Base-by-base conservation (phyloP, 2,113 vertebrate genomes). In the Centrocercus urophasianus region DNA sequence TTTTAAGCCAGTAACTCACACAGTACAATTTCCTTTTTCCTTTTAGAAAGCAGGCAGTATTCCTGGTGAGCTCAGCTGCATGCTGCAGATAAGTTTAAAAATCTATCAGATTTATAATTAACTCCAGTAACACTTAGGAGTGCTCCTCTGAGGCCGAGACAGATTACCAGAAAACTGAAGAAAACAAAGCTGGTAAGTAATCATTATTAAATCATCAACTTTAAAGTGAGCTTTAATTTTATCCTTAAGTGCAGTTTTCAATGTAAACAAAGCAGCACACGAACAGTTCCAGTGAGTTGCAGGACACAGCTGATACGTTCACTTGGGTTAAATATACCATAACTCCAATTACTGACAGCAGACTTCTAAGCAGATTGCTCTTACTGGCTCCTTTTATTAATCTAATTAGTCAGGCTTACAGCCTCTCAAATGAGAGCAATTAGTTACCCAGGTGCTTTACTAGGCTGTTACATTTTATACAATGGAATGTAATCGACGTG, bases 231-330 rank as follows among this genome's bases (percentile, higher is more conserved):
- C 95, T 98, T 97, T 94, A 96, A 96, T 95, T 90, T 92, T 75
- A 89, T 83, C 93, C 73, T 90, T 74, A 96, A 97, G 96, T 95
- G 96, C 93, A 92, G 97, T 47, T 92, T 88, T 93, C 74, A 77
- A 79, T 93, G 94, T 97, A 97, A 98, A 97, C 97, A 96, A 93
- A 97, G 92, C 95, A 97, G 92, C 95, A 91, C 0, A 22, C 91
- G 83, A 67, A 82, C 93, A 89, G 86, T 88, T 88, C 63, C 94
- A 92, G 88, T 47, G 83, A 86, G 92, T 57, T 77, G 91, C 66
- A 86, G 93, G 66, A 88, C 94, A 74, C 66, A 77, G 94, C 84
- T 47, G 85, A 76, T 67, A 85, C 1, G 73, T 57, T 67, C 66
- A 10, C 52, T 73, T 89, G 66, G 63, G 69, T 73, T 32, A 85